Conservation (phyloP, 2,797 vertebrate genomes). For the Acipenser transmontanus region DNA sequence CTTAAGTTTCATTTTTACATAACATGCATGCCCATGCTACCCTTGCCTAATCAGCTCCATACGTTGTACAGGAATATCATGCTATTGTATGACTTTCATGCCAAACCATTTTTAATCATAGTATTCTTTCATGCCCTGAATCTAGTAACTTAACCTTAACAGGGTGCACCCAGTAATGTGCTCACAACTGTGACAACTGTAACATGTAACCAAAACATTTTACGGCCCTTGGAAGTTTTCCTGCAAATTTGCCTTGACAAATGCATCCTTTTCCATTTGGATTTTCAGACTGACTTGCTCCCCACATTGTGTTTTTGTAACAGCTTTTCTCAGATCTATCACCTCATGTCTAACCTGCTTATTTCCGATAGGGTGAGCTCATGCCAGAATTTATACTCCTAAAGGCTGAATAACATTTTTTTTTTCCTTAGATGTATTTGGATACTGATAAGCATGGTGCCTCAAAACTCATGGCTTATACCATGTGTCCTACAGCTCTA, state of each 20-base stretch:
- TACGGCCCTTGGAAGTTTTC: neutral
- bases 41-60: neutral
- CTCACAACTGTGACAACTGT: neutral
- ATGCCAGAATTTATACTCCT: neutral
- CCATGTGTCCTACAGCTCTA: neutral
- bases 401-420: neutral
- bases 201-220: neutral
- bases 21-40: neutral
- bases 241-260: neutral
- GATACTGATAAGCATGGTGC: slow-evolving; percentile 1
- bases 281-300: neutral
- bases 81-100: neutral
- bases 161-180: neutral
- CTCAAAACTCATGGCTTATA: neutral
- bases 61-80: neutral
- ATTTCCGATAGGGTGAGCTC: neutral
- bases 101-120: neutral
- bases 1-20: neutral
- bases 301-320: neutral
- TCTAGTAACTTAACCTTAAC: neutral
- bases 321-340: neutral
- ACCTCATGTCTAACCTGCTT: neutral
- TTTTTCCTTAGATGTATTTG: neutral
- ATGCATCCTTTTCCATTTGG: neutral
- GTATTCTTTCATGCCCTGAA: neutral